Base-by-base conservation (phyloP, 2,888 invertebrate genomes). In the Hypercompe scribonia region DNA sequence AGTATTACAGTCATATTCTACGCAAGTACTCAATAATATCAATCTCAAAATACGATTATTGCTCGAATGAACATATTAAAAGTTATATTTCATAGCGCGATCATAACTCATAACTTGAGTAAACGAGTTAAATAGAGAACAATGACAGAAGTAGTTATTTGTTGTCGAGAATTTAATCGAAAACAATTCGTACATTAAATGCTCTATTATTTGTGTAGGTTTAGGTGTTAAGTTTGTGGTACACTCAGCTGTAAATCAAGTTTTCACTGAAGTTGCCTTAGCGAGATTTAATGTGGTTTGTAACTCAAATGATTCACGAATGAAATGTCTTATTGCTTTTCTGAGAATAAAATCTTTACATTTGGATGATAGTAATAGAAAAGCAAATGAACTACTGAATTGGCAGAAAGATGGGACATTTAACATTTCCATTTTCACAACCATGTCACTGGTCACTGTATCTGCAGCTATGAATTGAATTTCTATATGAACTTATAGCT, bases 151-250 rank as follows among this genome's bases (percentile, higher is more conserved):
- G 75, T 75, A 72, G 83, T 75, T 85, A 83, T 83, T 76, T 79
- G 83, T 81, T 83, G 85, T 73, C 81, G 68, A 75, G 72, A 70
- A 81, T 83, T 77, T 81, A 83, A 85, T 83, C 74, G 77, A 83
- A 85, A 83, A 81, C 81, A 75, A 83, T 81, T 81, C 75, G 73
- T 74, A 76, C 74, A 68, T 73, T 73, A 73, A 77, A 77, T 67
- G 31, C 50, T 78, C 1, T 11, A 65, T 81, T 74, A 83, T 81
- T 85, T 83, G 83, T 36, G 39, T 34, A 54, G 28, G 8, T 61
- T 33, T 28, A 64, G 36, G 1, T 34, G 0, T 75, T 46, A 72
- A 65, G 79, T 61, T 21, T 58, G 72, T 39, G 46, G 15, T 73
- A 81, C 73, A 83, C 81, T 66, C 11, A 58, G 73, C 31, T n/a